Evolutionary conservation across 2,888 invertebrate species (phyloP).

Genomic region (Ochropleura leucogaster): DNA sequence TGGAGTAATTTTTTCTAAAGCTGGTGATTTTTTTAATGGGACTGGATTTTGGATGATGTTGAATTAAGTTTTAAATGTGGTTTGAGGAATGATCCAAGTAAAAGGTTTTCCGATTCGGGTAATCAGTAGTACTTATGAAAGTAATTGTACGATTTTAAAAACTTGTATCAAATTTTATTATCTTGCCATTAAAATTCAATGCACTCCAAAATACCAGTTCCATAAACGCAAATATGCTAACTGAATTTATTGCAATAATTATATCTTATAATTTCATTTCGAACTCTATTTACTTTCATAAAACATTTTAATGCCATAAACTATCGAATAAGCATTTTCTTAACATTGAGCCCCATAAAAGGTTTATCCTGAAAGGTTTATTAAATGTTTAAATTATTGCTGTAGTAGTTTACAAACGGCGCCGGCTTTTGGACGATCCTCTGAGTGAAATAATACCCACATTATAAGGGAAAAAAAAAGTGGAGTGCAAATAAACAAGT

Average conservation of each 20-base stretch:
- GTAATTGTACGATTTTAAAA: not conserved
- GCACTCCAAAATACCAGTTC: not conserved
- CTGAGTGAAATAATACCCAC: constrained; percentile 53
- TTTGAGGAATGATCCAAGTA: not conserved
- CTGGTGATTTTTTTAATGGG: not conserved
- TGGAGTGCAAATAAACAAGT: constrained; percentile 58
- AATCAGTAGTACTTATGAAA: not conserved
- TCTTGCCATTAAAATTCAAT: not conserved
- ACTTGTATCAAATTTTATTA: not conserved
- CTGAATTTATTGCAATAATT: constrained; percentile 6
- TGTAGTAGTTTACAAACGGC: constrained; percentile 30
- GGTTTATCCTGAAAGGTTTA: constrained; percentile 44
- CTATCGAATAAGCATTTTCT: constrained; percentile 14
- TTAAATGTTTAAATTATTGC: constrained; percentile 46
- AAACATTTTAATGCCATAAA: constrained; percentile 25
- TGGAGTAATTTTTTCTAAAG: constrained; percentile 6
- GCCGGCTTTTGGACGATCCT: constrained; percentile 49
- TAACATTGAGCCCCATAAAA: constrained; percentile 13
- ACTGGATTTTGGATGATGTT: not conserved
- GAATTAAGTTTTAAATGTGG: not conserved
- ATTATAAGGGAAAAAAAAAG: constrained; percentile 55
- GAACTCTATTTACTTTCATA: constrained; percentile 22
- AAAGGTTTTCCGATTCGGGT: not conserved
- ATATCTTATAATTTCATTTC: not conserved
- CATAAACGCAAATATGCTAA: not conserved